Conservation (phyloP, 2,113 vertebrate species). For the Toxotes chatareus region DNA sequence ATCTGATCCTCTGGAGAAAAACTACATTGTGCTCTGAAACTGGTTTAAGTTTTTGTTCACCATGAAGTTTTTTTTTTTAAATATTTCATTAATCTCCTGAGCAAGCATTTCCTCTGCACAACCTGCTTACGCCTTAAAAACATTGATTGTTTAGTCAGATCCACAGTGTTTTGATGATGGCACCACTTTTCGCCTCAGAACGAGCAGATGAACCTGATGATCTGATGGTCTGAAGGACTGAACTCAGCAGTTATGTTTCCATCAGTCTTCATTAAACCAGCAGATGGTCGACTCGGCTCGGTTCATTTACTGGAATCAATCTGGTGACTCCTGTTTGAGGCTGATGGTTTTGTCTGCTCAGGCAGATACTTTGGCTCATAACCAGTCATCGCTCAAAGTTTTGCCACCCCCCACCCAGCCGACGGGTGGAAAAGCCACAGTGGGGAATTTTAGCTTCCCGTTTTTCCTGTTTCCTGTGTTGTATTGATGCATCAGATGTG, state of each 20-base stretch:
- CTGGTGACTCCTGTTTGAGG: constrained; percentile 10
- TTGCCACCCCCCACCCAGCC: no score
- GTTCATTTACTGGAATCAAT: constrained; percentile 24
- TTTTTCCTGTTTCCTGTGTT: no score
- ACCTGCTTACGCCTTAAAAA: neutral
- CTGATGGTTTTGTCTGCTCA: neutral
- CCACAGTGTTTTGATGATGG: neutral
- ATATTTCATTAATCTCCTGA: neutral
- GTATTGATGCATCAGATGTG: no score
- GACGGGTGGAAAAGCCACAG: no score
- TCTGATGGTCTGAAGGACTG: neutral
- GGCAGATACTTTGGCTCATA: neutral
- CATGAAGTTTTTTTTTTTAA: no score
- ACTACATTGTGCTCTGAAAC: no score
- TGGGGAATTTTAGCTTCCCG: no score
- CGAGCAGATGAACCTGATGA: neutral
- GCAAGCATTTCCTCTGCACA: neutral
- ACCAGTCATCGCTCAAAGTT: neutral
- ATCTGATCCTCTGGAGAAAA: no score
- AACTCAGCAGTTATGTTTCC: constrained; percentile 13
- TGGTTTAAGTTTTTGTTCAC: no score
- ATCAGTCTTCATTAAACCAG: constrained; percentile 6
- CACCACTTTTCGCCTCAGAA: neutral
- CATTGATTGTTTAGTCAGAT: neutral
- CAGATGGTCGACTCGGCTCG: constrained; percentile 17